phyloP scores from a whole-genome alignment of 2,888 invertebrate species.

The Sinopyrophorus schimmeli region DNA sequence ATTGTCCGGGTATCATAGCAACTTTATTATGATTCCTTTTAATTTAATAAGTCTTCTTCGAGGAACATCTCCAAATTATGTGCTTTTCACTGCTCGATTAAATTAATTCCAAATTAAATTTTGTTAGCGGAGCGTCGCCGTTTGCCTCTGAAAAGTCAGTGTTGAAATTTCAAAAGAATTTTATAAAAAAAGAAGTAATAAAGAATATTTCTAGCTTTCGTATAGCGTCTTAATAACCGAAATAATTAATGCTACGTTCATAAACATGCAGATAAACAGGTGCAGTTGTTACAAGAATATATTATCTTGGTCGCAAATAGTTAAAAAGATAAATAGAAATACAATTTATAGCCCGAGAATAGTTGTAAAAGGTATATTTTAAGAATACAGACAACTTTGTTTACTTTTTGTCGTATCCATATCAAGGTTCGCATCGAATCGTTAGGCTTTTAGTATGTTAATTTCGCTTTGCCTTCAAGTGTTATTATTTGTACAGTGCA shows the following conservation, averaged over 20 bases:
- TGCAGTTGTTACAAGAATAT: too few species aligned
- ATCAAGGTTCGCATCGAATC: too few species aligned
- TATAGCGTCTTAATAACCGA: constrained; percentile 13
- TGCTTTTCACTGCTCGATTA: constrained; percentile 34
- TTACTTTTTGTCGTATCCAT: too few species aligned
- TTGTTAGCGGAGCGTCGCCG: constrained; percentile 26
- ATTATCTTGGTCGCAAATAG: too few species aligned
- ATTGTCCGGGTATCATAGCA: constrained; percentile 31
- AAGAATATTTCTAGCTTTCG: constrained; percentile 3
- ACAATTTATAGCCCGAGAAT: too few species aligned
- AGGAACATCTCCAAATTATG: constrained; percentile 31
- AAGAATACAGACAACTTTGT: too few species aligned
- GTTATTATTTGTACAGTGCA: too few species aligned
- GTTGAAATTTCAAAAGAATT: constrained; percentile 24
- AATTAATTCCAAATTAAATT: constrained; percentile 33
- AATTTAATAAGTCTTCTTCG: constrained; percentile 31
- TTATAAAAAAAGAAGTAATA: constrained; percentile 21
- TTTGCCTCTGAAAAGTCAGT: constrained; percentile 17
- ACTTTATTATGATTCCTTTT: constrained; percentile 32
- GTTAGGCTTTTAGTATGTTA: too few species aligned
- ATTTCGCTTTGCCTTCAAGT: too few species aligned
- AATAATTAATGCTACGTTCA: neutral
- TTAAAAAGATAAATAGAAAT: neutral
- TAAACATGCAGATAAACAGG: constrained; percentile 9
- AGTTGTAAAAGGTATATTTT: too few species aligned